These are phyloP conservation scores for Hetaerina americana DNA, from an alignment of 1,140 invertebrate species.

Conservation along the genomic window DNA sequence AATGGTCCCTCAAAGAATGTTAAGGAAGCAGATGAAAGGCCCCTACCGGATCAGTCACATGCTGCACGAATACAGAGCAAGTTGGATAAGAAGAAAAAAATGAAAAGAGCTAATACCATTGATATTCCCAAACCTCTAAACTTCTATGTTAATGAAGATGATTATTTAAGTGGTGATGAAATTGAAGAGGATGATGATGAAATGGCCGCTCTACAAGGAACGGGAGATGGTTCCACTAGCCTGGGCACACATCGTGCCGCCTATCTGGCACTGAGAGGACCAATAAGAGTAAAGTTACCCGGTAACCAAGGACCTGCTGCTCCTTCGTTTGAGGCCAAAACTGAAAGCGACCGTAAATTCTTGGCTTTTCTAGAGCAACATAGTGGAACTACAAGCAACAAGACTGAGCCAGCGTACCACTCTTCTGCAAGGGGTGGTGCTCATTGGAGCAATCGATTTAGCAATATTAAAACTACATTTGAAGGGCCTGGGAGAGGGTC, in stretches of 20 bases:
- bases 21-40: too few species aligned
- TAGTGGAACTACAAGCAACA: slow-evolving; percentile 26
- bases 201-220: not conserved
- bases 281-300: slow-evolving; percentile 36
- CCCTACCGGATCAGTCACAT: too few species aligned
- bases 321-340: slow-evolving; percentile 57
- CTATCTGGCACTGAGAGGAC: slow-evolving; percentile 36
- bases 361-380: slow-evolving; percentile 68
- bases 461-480: slow-evolving; percentile 73
- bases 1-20: too few species aligned
- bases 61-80: too few species aligned
- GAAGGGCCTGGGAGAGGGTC: slow-evolving; percentile 33
- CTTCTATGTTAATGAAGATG: slow-evolving; percentile 35
- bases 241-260: slow-evolving; percentile 25
- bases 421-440: slow-evolving; percentile 24
- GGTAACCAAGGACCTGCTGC: slow-evolving; percentile 33
- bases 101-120: slow-evolving; percentile 77
- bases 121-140: slow-evolving; percentile 62
- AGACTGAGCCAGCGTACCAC: slow-evolving; percentile 22
- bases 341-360: slow-evolving; percentile 73
- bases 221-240: not conserved
- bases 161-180: slow-evolving; percentile 24
- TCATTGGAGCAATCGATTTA: slow-evolving; percentile 69
- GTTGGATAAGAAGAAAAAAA: slow-evolving; percentile 50
- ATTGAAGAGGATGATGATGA: slow-evolving; percentile 16